Evolutionary conservation across 2,888 invertebrate genomes (phyloP).

Genomic region (Cantharis lateralis): DNA sequence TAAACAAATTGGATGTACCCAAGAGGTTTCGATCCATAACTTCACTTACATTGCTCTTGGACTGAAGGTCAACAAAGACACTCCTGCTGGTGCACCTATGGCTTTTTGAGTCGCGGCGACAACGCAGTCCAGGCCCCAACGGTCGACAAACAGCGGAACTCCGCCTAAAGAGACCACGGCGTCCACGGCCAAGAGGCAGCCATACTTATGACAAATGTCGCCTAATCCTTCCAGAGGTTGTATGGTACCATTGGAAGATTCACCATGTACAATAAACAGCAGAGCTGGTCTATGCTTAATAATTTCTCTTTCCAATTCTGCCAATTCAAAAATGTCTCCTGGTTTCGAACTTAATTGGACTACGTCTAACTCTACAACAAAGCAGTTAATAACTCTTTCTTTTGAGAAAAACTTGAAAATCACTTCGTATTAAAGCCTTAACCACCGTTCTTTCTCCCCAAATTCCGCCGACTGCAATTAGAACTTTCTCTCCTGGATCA

Average conservation of each 20-base stretch:
- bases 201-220: slow-evolving; percentile 72
- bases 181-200: slow-evolving; percentile 71
- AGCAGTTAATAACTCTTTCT: neutral
- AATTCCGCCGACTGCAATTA: slow-evolving; percentile 74
- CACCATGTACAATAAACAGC: slow-evolving; percentile 81
- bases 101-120: slow-evolving; percentile 76
- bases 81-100: slow-evolving; percentile 72
- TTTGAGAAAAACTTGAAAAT: neutral
- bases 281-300: slow-evolving; percentile 66
- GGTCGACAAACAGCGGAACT: slow-evolving; percentile 68
- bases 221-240: slow-evolving; percentile 80
- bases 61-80: slow-evolving; percentile 73
- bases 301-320: slow-evolving; percentile 67
- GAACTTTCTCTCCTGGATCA: slow-evolving; percentile 70
- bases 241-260: slow-evolving; percentile 79
- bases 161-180: slow-evolving; percentile 73
- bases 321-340: slow-evolving; percentile 61
- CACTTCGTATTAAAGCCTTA: slow-evolving; percentile 71
- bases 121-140: slow-evolving; percentile 70
- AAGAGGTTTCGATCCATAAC: neutral
- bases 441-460: slow-evolving; percentile 80
- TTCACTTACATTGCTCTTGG: slow-evolving; percentile 65
- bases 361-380: slow-evolving; percentile 33
- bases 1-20: slow-evolving; percentile 43
- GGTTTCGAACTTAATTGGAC: slow-evolving; percentile 26